phyloP scores from a whole-genome alignment of 1,140 invertebrate species.

The Tyrophagus putrescentiae region DNA sequence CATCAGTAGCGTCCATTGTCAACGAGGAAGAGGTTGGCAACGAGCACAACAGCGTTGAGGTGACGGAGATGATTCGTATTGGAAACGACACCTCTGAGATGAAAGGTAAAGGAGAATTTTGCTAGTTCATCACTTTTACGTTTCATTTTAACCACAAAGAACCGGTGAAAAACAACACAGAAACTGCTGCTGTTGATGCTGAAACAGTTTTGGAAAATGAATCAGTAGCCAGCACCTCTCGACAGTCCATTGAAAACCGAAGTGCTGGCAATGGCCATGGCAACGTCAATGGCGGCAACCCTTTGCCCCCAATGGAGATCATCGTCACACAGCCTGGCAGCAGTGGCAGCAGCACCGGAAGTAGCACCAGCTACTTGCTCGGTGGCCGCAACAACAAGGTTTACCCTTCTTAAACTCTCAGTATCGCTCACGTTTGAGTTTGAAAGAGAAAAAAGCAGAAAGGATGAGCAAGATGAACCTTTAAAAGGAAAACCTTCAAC shows the following conservation, averaged over 20 bases:
- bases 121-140: background rate
- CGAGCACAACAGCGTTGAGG: background rate
- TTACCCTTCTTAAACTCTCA: background rate
- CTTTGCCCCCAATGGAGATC: conserved; percentile 3
- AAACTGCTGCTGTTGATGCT: background rate
- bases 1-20: background rate
- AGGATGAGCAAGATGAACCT: no score
- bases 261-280: no score
- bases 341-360: background rate
- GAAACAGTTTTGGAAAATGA: background rate
- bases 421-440: no score
- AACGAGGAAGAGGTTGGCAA: background rate
- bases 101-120: background rate
- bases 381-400: background rate
- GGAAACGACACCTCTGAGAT: background rate
- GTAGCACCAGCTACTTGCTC: background rate
- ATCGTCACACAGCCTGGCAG: background rate
- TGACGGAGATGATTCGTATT: background rate
- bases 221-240: no score
- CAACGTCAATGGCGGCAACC: background rate
- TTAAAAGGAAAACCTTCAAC: no score
- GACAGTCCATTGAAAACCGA: no score
- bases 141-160: background rate
- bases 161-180: background rate
- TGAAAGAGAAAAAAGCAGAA: no score